Percentiles rank a stretch among this genome's conserved stretches.
Conservation (phyloP, 2,113 vertebrate genomes). For the Marmota monax region DNA sequence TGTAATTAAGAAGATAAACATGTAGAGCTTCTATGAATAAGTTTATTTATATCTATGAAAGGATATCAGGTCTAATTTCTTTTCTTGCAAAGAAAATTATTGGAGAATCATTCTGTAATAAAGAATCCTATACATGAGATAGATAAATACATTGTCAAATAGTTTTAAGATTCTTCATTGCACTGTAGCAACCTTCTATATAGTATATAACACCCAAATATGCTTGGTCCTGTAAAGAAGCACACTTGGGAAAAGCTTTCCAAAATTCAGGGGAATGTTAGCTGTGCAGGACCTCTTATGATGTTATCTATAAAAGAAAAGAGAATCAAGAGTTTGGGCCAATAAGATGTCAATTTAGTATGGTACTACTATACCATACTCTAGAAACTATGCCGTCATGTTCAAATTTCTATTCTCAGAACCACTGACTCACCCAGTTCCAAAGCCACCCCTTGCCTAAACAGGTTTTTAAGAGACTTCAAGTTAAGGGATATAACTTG, state of each 20-base stretch:
- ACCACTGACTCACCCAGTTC: background rate
- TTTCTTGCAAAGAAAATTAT: slow-evolving; percentile 39
- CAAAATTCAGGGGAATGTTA: background rate
- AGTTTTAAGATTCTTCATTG: background rate
- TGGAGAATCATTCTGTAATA: background rate
- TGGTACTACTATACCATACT: background rate
- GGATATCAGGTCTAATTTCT: background rate
- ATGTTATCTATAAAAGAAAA: background rate
- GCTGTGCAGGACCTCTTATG: background rate
- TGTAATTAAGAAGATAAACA: slow-evolving; percentile 14
- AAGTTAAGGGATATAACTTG: background rate
- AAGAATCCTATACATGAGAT: background rate
- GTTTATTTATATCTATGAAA: slow-evolving; percentile 19
- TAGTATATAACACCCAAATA: background rate
- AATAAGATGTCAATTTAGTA: background rate
- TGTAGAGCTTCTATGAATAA: background rate
- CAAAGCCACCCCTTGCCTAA: slow-evolving; percentile 11
- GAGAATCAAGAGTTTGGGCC: background rate
- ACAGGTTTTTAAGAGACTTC: background rate
- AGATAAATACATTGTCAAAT: background rate
- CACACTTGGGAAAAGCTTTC: background rate
- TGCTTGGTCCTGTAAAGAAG: background rate
- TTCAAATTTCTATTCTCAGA: slow-evolving; percentile 24
- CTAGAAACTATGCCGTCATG: background rate
- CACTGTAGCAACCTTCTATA: no score